Evolutionary conservation across 2,113 vertebrate genomes (phyloP), one percentile per base, ranked within the genome.

Genomic region (Murina feae): DNA sequence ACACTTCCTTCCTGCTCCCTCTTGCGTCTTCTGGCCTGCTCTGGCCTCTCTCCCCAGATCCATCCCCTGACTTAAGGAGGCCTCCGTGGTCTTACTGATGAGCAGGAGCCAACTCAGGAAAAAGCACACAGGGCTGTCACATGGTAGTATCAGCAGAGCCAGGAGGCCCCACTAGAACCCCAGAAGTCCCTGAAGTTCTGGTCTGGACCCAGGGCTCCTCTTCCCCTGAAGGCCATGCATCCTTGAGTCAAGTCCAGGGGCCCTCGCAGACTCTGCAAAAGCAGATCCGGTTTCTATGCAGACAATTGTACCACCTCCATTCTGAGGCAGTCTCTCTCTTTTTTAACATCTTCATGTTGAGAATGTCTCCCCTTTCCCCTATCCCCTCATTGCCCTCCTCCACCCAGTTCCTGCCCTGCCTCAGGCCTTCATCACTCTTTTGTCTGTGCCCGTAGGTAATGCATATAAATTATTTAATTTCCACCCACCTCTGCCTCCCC

Each of bases 51-150:
- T 51, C 11, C 0, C 23, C 37, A 23, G 12, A 25, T 2, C 12
- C 0, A 25, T 2, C 12, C 0, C 0, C 20, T 6, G n/a, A 68
- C 49, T 47, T 28, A 23, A 58, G 0, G 4, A 28, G 5, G 4
- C 6, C 0, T 0, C 1, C 21, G n/a, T 2, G 37, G 25, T 6
- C 30, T 28, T 4, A 14, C 3, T 39, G 37, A 13, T 7, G 32
- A 18, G 8, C 4, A 37, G 63, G 23, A 30, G 21, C 23, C 5
- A 28, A 35, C 9, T 75, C 28, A 16, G 28, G 30, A 55, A n/a
- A 68, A 42, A 53, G 25, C 35, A 65, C 0, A 0, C 1, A 11
- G 32, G 9, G 9, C 16, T 75, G 42, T 88, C 13, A 30, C 47
- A 32, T 21, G 9, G 37, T 10, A 65, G n/a, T 6, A 2, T 58